Percentiles rank a stretch among this genome's conserved stretches.
phyloP scores from a whole-genome alignment of 1,140 invertebrate species.

The Drosophila insularis region DNA sequence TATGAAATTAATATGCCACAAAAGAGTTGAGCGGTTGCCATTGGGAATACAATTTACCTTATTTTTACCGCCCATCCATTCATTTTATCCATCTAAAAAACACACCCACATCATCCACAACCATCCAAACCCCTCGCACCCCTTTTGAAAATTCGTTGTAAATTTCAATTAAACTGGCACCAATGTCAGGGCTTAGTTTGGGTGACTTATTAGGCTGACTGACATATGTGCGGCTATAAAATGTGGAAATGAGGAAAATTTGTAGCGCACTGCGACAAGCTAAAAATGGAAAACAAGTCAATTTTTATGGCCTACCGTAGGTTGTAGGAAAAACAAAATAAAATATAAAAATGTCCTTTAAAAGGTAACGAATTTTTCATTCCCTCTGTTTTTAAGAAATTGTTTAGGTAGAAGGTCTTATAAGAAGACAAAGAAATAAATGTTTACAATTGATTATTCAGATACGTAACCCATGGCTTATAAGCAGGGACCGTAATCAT shows the following conservation, averaged over 20 bases:
- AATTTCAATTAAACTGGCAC: slow-evolving; percentile 14
- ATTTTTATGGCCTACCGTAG: slow-evolving; percentile 52
- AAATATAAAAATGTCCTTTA: background rate
- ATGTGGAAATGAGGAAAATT: slow-evolving; percentile 21
- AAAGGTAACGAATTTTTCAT: too few species aligned
- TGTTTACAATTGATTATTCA: too few species aligned
- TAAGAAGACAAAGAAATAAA: too few species aligned
- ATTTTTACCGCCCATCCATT: background rate
- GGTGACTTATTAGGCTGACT: slow-evolving; percentile 32
- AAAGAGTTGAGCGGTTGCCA: slow-evolving; percentile 13
- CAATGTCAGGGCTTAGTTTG: slow-evolving; percentile 28
- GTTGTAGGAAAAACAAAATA: background rate
- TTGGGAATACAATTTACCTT: slow-evolving; percentile 1
- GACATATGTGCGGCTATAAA: slow-evolving; percentile 52
- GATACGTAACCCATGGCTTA: too few species aligned
- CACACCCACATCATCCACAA: background rate
- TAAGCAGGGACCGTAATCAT: too few species aligned
- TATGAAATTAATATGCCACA: slow-evolving; percentile 48
- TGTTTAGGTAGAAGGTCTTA: too few species aligned
- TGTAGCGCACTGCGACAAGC: slow-evolving; percentile 15
- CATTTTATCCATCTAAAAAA: too few species aligned
- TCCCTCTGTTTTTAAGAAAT: too few species aligned
- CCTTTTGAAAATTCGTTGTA: background rate
- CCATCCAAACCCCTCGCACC: background rate
- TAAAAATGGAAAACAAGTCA: slow-evolving; percentile 51